These are phyloP conservation scores for Colostygia pectinataria DNA, from an alignment of 2,888 invertebrate genomes.

Conservation along the genomic window DNA sequence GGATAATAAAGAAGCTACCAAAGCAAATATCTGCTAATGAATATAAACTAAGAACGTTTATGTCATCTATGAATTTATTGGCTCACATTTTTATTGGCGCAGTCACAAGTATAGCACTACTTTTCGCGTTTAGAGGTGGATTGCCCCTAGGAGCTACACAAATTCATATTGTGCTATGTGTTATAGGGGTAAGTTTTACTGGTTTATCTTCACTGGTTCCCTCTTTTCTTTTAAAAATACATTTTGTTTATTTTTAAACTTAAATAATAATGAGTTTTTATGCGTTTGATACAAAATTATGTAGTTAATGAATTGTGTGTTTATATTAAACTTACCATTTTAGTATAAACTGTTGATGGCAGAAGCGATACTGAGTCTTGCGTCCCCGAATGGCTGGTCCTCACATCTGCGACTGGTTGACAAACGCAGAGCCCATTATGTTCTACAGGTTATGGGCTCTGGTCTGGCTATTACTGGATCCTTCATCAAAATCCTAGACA, in stretches of 20 bases:
- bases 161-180: constrained; percentile 57
- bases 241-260: too few relatives aligned
- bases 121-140: constrained; percentile 49
- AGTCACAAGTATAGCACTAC: constrained; percentile 44
- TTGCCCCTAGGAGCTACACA: constrained; percentile 47
- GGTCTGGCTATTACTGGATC: constrained; percentile 51
- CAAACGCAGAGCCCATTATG: constrained; percentile 50
- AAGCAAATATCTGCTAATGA: constrained; percentile 18
- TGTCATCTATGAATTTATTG: constrained; percentile 47
- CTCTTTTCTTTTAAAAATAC: too few relatives aligned
- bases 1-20: constrained; percentile 10
- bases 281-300: too few relatives aligned
- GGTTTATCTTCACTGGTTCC: too few relatives aligned
- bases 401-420: constrained; percentile 42
- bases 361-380: constrained; percentile 49
- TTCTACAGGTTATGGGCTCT: constrained; percentile 50
- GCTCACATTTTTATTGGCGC: constrained; percentile 56
- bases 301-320: too few relatives aligned
- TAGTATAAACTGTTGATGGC: constrained; percentile 61
- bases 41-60: constrained; percentile 48
- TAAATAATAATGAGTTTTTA: neutral
- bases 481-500: constrained; percentile 46
- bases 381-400: constrained; percentile 51
- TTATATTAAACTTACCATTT: constrained; percentile 8
- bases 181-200: constrained; percentile 58